Evolutionary conservation across 2,888 invertebrate species (phyloP), one percentile per base, ranked within the genome.

Genomic region (Liopterus haemorrhoidalis): DNA sequence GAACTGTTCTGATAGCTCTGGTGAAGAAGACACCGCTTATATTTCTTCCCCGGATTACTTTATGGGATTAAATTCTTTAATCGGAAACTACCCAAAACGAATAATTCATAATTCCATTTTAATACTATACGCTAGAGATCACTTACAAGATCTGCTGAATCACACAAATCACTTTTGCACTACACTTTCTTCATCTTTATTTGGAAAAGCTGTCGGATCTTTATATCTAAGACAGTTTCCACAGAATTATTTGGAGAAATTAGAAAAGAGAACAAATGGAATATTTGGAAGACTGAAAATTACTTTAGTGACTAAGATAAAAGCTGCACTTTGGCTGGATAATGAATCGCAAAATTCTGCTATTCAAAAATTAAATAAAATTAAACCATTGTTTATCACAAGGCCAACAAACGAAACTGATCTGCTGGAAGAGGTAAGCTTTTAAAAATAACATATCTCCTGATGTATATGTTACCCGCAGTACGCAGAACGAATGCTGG

Each of bases 41-140:
- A 60, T 66, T 11, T 56, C 58, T 12, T 60, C 59, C 35, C 60
- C 61, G 16, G 56, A 57, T 21, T 64, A 63, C 49, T 49, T 66
- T 22, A 48, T 56, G 15, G 55, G 59, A 45, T 52, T 66, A 12
- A 57, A n/a, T n/a, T n/a, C n/a, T n/a, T n/a, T n/a, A n/a, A n/a
- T n/a, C n/a, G n/a, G n/a, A n/a, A n/a, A n/a, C n/a, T n/a, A n/a
- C n/a, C n/a, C n/a, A n/a, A n/a, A n/a, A n/a, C n/a, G 73, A 58
- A 62, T 71, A 48, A 61, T 72, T 43, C 71, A 71, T 59, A 73
- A 73, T 52, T 68, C 71, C 12, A 57, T 72, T 49, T 57, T 73
- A 46, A 59, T 72, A 36, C 57, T 72, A 33, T 72, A 70, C 57
- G 70, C 70, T 20, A 59, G 68, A 35, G 71, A 73, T 52, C 67